Conservation (phyloP, 2,113 vertebrate genomes). For the Eublepharis macularius region DNA sequence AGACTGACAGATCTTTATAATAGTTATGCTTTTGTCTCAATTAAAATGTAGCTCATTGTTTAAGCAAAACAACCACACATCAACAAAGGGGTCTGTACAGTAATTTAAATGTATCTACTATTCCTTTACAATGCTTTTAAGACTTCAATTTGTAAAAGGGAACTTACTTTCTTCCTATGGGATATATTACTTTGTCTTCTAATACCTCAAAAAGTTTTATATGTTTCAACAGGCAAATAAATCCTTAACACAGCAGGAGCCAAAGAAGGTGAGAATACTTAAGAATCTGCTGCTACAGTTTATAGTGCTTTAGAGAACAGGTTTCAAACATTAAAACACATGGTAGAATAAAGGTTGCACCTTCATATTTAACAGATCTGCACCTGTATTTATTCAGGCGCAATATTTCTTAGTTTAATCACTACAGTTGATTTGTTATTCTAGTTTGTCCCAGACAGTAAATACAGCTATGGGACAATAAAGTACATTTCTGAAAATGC, state of each 20-base stretch:
- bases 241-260: not conserved
- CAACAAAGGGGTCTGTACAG: not conserved
- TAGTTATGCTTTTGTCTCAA: not conserved
- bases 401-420: conserved; percentile 20
- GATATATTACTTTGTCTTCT: not conserved
- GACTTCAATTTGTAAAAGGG: not conserved
- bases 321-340: not conserved
- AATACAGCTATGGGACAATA: conserved; percentile 24
- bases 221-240: conserved; percentile 9
- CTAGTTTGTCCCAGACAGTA: conserved; percentile 14
- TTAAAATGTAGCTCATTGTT: not conserved
- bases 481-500: conserved; percentile 17
- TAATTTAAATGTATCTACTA: not conserved
- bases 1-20: too few relatives aligned
- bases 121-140: not conserved
- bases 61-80: not conserved
- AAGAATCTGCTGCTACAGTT: not conserved
- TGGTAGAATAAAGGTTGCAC: not conserved
- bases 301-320: conserved; percentile 10
- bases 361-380: conserved; percentile 10
- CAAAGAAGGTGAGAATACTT: not conserved
- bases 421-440: conserved; percentile 23
- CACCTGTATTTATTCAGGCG: conserved; percentile 29
- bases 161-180: not conserved
- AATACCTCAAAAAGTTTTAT: not conserved